Base-by-base conservation (phyloP, 92 coral and sea anemone species). In the Porites divaricata region DNA sequence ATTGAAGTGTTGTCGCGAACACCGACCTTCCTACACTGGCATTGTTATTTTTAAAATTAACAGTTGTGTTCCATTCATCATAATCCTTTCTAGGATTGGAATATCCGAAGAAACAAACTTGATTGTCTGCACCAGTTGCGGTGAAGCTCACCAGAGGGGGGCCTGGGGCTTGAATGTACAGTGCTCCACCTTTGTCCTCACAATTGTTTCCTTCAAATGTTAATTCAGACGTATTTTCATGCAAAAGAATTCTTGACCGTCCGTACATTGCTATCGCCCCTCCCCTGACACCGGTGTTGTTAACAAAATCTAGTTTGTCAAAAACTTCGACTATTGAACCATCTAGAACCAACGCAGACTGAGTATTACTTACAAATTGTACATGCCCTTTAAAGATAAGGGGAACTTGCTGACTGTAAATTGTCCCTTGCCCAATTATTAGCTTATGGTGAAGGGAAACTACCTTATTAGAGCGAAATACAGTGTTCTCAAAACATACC, bases 261-360 rank as follows among this genome's bases (percentile, higher is more conserved):
- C 98, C 97, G 81, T 95, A 97, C 86, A 97, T 41, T 61, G 98
- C 96, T 24, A 97, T 72, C 6, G 97, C 99, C 6, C 99, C 99
- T 22, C 99, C 99, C 59, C 92, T 86, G 11, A 68, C 75, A 1
- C 99, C 99, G 26, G 77, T 54, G 79, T 97, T 97, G 49, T 85
- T 66, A 28, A 58, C 74, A 57, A 97, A 97, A 1, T 81, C 58
- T 3, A 95, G 89, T 49, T 67, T 54, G 41, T 88, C 93, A 49
- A 76, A 53, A 17, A 97, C 72, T 24, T 93, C 83, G 68, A 92
- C 74, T 15, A 87, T 70, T 35, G 97, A 85, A 25, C 90, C 84
- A 64, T 93, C 97, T 25, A 97, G 85, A 0, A 93, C 93, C 75
- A 97, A 65, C 7, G 99, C 98, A 35, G 99, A 88, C 41, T 87